Evolutionary conservation across 2,113 vertebrate genomes (phyloP).

Genomic region (Periophthalmus modestus): DNA sequence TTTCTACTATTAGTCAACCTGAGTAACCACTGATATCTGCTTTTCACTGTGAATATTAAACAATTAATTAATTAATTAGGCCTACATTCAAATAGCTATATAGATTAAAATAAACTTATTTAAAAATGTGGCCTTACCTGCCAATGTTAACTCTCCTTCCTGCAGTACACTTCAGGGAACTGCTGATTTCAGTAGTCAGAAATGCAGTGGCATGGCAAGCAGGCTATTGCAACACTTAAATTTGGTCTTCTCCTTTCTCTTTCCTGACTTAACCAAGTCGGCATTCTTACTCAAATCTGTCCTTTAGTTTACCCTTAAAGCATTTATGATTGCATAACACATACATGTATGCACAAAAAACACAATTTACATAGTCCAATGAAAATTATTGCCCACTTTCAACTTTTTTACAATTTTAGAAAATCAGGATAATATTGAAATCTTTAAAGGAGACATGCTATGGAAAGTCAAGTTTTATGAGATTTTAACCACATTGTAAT

Average conservation of each 20-base stretch:
- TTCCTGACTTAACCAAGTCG: conserved; percentile 47
- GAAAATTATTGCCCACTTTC: neutral
- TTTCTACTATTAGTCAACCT: neutral
- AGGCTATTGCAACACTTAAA: conserved; percentile 17
- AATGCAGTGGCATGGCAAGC: neutral
- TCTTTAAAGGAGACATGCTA: too few species aligned
- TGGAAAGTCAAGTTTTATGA: too few species aligned
- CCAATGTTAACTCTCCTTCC: neutral
- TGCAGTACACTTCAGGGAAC: neutral
- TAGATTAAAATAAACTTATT: neutral
- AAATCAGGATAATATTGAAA: neutral
- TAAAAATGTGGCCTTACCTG: conserved; percentile 33
- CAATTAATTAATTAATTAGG: too few species aligned
- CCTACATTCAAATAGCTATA: neutral
- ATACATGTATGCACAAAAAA: neutral
- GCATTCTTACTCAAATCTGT: neutral
- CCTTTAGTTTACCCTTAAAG: neutral
- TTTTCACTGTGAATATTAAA: neutral
- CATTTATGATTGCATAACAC: neutral
- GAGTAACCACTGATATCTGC: neutral
- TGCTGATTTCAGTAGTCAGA: neutral
- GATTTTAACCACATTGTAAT: too few species aligned
- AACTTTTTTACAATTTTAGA: neutral
- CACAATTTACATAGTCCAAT: neutral
- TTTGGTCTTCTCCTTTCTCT: conserved; percentile 68